Evolutionary conservation across 2,797 vertebrate genomes (phyloP).

Genomic region (Selene dorsalis): DNA sequence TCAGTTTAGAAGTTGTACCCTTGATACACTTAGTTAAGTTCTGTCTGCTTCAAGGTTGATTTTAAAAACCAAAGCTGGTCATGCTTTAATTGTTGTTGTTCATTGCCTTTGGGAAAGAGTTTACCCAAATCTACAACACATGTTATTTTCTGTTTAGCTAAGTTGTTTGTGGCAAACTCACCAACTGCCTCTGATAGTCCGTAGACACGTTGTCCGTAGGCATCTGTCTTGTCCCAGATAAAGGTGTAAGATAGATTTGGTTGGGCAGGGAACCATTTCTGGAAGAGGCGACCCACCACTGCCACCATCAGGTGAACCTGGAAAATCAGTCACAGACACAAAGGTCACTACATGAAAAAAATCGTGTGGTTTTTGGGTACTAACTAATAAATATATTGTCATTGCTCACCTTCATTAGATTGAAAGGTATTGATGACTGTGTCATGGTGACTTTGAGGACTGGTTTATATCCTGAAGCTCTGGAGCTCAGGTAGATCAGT

Average conservation of each 20-base stretch:
- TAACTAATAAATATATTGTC: background rate
- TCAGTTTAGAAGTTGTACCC: background rate
- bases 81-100: background rate
- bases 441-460: constrained; percentile 98
- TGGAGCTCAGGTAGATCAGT: constrained; percentile 94
- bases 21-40: background rate
- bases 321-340: background rate
- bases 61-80: background rate
- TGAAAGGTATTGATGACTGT: constrained; percentile 93
- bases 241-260: constrained; percentile 97
- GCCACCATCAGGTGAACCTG: constrained; percentile 98
- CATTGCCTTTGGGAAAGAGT: background rate
- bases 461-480: constrained; percentile 95
- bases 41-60: background rate
- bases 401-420: constrained; percentile 91
- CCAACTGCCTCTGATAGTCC: constrained; percentile 97
- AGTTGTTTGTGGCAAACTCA: constrained; percentile 77
- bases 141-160: background rate
- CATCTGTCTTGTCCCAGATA: constrained; percentile 99
- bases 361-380: no score
- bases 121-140: no score
- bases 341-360: background rate
- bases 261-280: constrained; percentile 98
- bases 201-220: constrained; percentile 96
- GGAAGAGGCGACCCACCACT: constrained; percentile 96